A percentile compares a stretch with the other conserved stretches of the same genome.
Conservation (phyloP, 2,797 vertebrate species). For the Diplodus puntazzo region DNA sequence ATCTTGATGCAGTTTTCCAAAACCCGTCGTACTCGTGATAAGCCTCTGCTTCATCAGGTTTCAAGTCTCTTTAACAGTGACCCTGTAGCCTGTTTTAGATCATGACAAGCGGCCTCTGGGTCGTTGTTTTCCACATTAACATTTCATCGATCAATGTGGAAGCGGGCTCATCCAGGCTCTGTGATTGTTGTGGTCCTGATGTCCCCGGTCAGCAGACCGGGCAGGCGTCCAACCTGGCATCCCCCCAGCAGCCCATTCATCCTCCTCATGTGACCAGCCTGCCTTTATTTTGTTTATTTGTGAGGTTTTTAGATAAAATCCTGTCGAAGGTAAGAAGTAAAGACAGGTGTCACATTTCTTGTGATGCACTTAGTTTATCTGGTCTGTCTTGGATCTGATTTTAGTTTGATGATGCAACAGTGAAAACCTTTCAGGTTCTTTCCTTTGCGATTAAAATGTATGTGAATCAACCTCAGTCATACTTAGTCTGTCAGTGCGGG, state of each 20-base stretch:
- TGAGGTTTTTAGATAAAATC: conserved; percentile 12
- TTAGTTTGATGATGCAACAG: not conserved
- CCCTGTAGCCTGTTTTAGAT: conserved; percentile 49
- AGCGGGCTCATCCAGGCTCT: conserved; percentile 17
- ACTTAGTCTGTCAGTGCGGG: no score
- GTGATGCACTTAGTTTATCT: not conserved
- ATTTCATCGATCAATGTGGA: conserved; percentile 57
- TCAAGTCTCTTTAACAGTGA: conserved; percentile 38
- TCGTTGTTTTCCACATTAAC: conserved; percentile 68
- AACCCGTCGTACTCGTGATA: not conserved
- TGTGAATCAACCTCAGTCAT: no score
- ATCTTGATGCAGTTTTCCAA: not conserved
- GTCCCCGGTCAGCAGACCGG: conserved; percentile 15
- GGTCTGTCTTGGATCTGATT: not conserved
- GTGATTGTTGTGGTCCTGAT: conserved; percentile 37
- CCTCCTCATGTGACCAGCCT: conserved; percentile 21
- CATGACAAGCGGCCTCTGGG: conserved; percentile 38
- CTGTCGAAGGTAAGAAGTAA: not conserved
- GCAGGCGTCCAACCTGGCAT: conserved; percentile 44
- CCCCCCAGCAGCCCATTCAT: not conserved
- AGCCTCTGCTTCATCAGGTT: conserved; percentile 18
- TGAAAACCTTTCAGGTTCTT: not conserved
- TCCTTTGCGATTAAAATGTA: not conserved
- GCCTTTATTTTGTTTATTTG: conserved; percentile 15
- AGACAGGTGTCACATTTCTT: not conserved